Evolutionary conservation across 2,113 vertebrate species (phyloP).

Genomic region (Hemiscyllium ocellatum): DNA sequence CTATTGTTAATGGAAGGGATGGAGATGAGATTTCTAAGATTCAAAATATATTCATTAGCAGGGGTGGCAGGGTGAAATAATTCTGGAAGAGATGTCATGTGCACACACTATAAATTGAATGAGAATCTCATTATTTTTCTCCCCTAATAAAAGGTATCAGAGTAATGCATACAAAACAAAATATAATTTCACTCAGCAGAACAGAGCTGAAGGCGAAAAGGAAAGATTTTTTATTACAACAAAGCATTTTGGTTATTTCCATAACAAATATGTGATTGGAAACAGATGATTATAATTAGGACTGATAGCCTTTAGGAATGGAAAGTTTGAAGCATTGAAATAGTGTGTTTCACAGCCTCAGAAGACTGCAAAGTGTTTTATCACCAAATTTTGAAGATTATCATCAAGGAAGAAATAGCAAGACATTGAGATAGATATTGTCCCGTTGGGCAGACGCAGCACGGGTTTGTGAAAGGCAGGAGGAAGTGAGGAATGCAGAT

Average conservation of each 20-base stretch:
- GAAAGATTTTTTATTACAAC: background rate
- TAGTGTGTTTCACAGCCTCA: background rate
- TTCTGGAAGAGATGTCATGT: constrained; percentile 22
- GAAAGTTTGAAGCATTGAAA: background rate
- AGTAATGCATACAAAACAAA: constrained; percentile 28
- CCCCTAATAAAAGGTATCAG: background rate
- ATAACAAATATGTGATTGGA: background rate
- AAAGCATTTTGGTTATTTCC: background rate
- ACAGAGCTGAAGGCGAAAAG: background rate
- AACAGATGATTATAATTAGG: constrained; percentile 12
- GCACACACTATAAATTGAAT: constrained; percentile 25
- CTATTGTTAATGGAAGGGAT: constrained; percentile 43
- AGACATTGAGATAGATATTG: too few relatives aligned
- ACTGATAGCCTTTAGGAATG: background rate
- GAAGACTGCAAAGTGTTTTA: background rate
- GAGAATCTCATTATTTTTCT: constrained; percentile 14
- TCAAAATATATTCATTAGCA: constrained; percentile 44
- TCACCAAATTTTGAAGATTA: background rate
- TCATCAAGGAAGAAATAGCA: background rate
- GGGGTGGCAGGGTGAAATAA: constrained; percentile 32
- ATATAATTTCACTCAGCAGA: background rate
- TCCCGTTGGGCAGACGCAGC: too few relatives aligned
- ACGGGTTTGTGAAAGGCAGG: too few relatives aligned
- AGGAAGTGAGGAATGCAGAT: too few relatives aligned
- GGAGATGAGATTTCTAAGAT: constrained; percentile 42